These are phyloP conservation scores for Drosophila borealis DNA, from an alignment of 2,888 invertebrate species.

Conservation along the genomic window DNA sequence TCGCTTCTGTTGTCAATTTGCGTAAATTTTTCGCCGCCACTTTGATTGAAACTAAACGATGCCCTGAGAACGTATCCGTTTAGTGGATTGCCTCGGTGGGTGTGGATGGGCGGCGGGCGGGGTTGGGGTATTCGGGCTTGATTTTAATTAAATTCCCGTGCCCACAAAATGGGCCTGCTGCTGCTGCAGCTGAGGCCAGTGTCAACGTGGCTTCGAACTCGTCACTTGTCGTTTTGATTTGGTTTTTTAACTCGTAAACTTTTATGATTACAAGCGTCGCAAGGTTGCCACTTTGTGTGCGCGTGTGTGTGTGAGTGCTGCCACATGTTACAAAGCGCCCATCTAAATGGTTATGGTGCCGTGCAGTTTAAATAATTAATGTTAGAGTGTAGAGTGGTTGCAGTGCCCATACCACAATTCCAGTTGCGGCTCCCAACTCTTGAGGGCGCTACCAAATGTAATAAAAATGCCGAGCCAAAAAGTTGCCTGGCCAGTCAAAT, in stretches of 20 bases:
- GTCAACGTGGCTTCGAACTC: constrained; percentile 35
- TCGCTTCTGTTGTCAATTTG: constrained; percentile 78
- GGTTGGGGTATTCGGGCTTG: constrained; percentile 27
- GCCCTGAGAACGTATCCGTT: constrained; percentile 20
- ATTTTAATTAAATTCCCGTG: constrained; percentile 78
- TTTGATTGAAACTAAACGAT: constrained; percentile 80
- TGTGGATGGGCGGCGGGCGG: neutral
- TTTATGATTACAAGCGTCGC: constrained; percentile 69
- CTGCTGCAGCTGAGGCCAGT: constrained; percentile 66
- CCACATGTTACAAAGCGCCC: constrained; percentile 64
- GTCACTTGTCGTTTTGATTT: constrained; percentile 72
- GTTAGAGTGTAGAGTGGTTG: constrained; percentile 29
- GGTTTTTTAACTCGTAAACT: constrained; percentile 64
- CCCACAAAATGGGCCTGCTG: constrained; percentile 51
- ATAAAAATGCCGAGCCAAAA: constrained; percentile 73
- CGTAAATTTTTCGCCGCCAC: constrained; percentile 64
- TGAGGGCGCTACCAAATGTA: constrained; percentile 47
- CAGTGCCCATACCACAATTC: constrained; percentile 2
- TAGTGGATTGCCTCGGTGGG: neutral
- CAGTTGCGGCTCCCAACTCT: constrained; percentile 17
- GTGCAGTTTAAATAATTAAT: constrained; percentile 77
- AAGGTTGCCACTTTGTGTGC: constrained; percentile 20
- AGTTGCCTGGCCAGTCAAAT: constrained; percentile 64
- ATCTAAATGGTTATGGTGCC: constrained; percentile 72
- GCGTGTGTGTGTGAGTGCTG: constrained; percentile 30